Evolutionary conservation across 2,113 vertebrate genomes (phyloP), one percentile per base, ranked within the genome.

Genomic region (Turdus rufiventris): DNA sequence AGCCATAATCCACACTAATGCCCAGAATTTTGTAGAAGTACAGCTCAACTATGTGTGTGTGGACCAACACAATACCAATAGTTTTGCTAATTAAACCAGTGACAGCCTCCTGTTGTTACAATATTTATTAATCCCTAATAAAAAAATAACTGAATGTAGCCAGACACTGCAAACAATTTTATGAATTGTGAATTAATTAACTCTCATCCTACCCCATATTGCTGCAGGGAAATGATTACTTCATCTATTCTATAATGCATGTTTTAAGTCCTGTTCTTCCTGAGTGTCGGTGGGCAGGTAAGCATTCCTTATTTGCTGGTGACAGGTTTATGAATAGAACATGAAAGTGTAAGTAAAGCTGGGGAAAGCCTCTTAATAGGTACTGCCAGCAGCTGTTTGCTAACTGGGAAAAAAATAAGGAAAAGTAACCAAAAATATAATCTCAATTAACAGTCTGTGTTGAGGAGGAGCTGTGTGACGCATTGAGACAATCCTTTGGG

Each of bases 171-270:
- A 85, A 91, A 85, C n/a, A 62, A 13, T 33, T 85, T 71, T 28
- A 66, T 23, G 26, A 89, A 72, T 61, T 47, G 14, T 50, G 48
- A 87, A 78, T 91, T 77, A 80, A 67, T 77, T 79, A 62, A 83
- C 38, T 63, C 58, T 85, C 33, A 36, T 15, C 14, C 13, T n/a
- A 21, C 12, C 5, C n/a, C 84, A 0, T 50, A 6, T 20, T 68
- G 28, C 57, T 73, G 31, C 19, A 86, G 26, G 58, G n/a, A 90
- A 90, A 81, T 71, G 8, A 60, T n/a, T 9, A 0, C 12, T 76
- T 88, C 42, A 31, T 54, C 29, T 66, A 0, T 81, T 73, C 48
- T 54, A 0, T 47, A 18, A 57, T 6, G 3, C 13, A 2, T 57
- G 12, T 63, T 79, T 53, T 54, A 43, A 53, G 31, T 86, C 34